phyloP scores from a whole-genome alignment of 2,797 vertebrate genomes.

The Salmo trutta region DNA sequence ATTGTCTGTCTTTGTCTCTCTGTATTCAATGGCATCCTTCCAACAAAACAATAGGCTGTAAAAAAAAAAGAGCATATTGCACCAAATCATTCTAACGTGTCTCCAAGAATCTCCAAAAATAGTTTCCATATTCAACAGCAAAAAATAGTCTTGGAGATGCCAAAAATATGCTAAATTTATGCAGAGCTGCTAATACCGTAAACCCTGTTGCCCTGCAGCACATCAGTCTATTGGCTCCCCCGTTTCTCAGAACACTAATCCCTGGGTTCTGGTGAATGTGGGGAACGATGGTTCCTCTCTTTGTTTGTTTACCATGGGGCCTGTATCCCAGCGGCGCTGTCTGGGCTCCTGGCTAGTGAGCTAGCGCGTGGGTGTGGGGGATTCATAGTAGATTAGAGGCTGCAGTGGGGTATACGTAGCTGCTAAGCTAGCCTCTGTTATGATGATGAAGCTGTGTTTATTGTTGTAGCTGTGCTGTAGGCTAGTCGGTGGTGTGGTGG shows the following conservation, averaged over 20 bases:
- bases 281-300: slow-evolving; percentile 37
- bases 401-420: slow-evolving; percentile 1
- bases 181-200: slow-evolving; percentile 6
- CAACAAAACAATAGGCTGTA: neutral
- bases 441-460: slow-evolving; percentile 70
- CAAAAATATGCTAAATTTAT: slow-evolving; percentile 15
- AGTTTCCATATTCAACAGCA: slow-evolving; percentile 4
- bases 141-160: neutral
- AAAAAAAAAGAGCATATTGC: neutral
- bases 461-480: slow-evolving; percentile 61
- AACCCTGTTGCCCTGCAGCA: slow-evolving; percentile 8
- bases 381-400: slow-evolving; percentile 1
- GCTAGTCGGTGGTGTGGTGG: slow-evolving; percentile 42
- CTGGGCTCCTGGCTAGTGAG: slow-evolving; percentile 25
- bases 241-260: slow-evolving; percentile 26
- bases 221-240: slow-evolving; percentile 20
- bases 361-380: slow-evolving; percentile 19
- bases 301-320: slow-evolving; percentile 47
- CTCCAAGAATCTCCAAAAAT: too few relatives aligned
- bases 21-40: slow-evolving; percentile 8
- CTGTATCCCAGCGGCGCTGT: slow-evolving; percentile 30
- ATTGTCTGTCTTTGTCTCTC: neutral
- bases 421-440: slow-evolving; percentile 40
- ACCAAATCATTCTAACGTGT: too few relatives aligned
- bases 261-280: slow-evolving; percentile 29